These are phyloP conservation scores for Micropoecilia bifurca DNA, from an alignment of 2,797 vertebrate species.

Conservation along the genomic window DNA sequence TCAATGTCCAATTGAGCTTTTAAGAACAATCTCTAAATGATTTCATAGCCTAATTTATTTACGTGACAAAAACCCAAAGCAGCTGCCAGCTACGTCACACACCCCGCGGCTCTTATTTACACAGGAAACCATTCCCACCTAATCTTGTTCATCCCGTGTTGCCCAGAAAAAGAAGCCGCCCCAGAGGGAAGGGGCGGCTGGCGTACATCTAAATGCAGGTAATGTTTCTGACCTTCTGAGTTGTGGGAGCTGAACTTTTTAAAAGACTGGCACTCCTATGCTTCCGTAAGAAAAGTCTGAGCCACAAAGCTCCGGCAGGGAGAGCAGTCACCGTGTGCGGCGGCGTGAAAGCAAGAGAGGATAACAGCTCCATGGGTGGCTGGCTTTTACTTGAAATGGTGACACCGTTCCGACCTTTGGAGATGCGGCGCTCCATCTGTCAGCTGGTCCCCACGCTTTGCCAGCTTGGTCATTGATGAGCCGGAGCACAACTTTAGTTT, in stretches of 20 bases:
- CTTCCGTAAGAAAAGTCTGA: constrained; percentile 63
- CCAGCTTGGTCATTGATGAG: constrained; percentile 38
- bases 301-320: constrained; percentile 50
- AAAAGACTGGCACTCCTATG: constrained; percentile 52
- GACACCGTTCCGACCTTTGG: constrained; percentile 72
- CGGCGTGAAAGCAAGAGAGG: constrained; percentile 40
- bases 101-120: constrained; percentile 1
- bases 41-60: not conserved
- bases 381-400: constrained; percentile 65
- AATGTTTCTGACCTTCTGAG: constrained; percentile 77
- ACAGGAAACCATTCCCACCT: constrained; percentile 27
- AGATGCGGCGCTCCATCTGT: constrained; percentile 37
- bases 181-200: constrained; percentile 33
- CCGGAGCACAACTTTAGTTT: constrained; percentile 27
- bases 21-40: not conserved
- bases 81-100: not conserved
- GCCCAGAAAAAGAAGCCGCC: constrained; percentile 4
- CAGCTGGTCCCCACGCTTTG: constrained; percentile 41
- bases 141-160: constrained; percentile 35
- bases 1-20: not conserved
- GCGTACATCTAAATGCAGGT: constrained; percentile 65
- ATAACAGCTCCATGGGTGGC: constrained; percentile 63
- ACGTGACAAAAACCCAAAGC: not conserved
- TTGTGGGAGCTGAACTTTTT: constrained; percentile 75
- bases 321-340: constrained; percentile 37